These are phyloP conservation scores for Fukomys damarensis DNA, from an alignment of 2,113 vertebrate species.

Conservation along the genomic window DNA sequence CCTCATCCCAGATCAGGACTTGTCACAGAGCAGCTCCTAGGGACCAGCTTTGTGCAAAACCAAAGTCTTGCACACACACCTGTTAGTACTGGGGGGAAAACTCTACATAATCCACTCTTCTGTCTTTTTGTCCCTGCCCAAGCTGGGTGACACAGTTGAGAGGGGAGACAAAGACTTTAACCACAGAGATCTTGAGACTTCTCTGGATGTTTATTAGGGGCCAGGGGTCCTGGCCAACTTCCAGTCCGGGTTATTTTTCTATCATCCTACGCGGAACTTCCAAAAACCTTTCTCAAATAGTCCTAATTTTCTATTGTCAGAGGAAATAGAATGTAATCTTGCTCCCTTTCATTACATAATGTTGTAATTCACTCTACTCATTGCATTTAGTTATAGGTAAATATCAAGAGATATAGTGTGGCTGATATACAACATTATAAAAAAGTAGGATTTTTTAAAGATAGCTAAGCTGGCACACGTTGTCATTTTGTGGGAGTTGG, in stretches of 20 bases:
- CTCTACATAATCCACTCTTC: not conserved
- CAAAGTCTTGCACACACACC: not conserved
- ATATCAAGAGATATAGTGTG: not conserved
- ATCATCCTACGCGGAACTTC: not conserved
- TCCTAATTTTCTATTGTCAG: not conserved
- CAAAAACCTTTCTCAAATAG: not conserved
- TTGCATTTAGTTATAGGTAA: not conserved
- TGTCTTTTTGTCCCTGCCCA: not conserved
- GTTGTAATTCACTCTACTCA: not conserved
- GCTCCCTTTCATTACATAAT: not conserved
- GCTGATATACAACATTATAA: not conserved
- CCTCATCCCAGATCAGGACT: too few species aligned
- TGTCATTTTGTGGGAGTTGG: not conserved
- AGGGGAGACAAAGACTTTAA: not conserved
- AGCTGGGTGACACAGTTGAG: not conserved
- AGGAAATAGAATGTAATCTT: not conserved
- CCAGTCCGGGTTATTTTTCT: not conserved
- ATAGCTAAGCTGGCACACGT: not conserved
- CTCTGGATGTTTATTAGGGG: not conserved
- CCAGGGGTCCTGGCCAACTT: not conserved
- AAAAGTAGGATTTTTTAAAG: not conserved
- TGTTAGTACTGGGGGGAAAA: not conserved
- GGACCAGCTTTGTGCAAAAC: not conserved
- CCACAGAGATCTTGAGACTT: accelerated
- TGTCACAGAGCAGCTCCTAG: not conserved